These are phyloP conservation scores for Gonatopus flavifemur DNA, from an alignment of 1,140 invertebrate species.

Conservation along the genomic window DNA sequence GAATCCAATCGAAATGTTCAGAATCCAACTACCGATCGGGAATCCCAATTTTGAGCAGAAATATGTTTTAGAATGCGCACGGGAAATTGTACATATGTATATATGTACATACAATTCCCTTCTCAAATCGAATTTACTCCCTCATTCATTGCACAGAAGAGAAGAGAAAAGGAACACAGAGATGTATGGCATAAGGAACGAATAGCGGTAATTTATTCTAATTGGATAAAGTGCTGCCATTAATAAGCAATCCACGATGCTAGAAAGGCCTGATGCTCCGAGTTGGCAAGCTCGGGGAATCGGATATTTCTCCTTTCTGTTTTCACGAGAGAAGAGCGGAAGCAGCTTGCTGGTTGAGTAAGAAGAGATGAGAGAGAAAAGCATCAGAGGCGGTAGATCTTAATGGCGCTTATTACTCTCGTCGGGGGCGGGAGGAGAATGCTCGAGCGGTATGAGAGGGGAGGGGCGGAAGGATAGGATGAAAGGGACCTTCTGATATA, in stretches of 20 bases:
- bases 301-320: constrained; percentile 5
- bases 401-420: constrained; percentile 56
- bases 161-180: too few relatives aligned
- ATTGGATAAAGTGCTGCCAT: constrained; percentile 48
- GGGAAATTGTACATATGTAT: too few relatives aligned
- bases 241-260: constrained; percentile 48
- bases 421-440: too few relatives aligned
- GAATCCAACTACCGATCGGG: too few relatives aligned
- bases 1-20: too few relatives aligned
- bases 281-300: constrained; percentile 2
- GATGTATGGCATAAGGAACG: constrained; percentile 3
- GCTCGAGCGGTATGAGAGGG: too few relatives aligned
- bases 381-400: constrained; percentile 41
- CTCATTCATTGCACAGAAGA: not conserved
- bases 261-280: constrained; percentile 2
- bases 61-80: too few relatives aligned
- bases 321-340: constrained; percentile 2
- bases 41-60: too few relatives aligned
- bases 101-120: too few relatives aligned
- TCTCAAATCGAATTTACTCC: constrained; percentile 10
- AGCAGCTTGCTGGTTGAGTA: too few relatives aligned
- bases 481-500: constrained; percentile 49
- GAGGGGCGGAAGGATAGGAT: too few relatives aligned
- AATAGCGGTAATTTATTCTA: constrained; percentile 47
- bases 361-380: constrained; percentile 19